A percentile compares a stretch with the other conserved stretches of the same genome.
Conservation (phyloP, 1,140 invertebrate species). For the Asbolus verrucosus region DNA sequence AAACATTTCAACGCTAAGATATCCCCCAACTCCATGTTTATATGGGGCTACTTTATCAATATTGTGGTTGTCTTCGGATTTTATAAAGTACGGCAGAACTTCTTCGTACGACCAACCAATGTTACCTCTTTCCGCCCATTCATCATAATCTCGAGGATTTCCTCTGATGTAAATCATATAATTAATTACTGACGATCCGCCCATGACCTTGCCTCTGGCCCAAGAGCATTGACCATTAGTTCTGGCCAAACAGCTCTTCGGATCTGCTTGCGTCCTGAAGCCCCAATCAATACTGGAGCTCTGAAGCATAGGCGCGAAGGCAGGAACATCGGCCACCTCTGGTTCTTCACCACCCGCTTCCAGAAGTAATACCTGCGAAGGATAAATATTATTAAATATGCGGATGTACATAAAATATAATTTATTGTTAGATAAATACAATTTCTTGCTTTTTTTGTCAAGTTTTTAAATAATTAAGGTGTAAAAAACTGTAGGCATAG, state of each 20-base stretch:
- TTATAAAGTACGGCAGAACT: constrained; percentile 69
- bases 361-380: constrained; percentile 74
- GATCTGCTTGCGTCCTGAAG: constrained; percentile 70
- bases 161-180: constrained; percentile 71
- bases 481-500: too few relatives aligned
- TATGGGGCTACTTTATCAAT: constrained; percentile 64
- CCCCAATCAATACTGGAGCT: constrained; percentile 72
- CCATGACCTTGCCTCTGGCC: constrained; percentile 68
- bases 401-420: too few relatives aligned
- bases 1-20: constrained; percentile 73
- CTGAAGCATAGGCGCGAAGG: constrained; percentile 71
- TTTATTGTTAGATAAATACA: too few relatives aligned
- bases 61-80: constrained; percentile 69
- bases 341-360: constrained; percentile 85
- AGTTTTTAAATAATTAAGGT: too few relatives aligned
- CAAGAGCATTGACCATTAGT: constrained; percentile 65
- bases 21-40: constrained; percentile 71
- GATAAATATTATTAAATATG: background rate
- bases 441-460: too few relatives aligned
- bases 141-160: constrained; percentile 68
- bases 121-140: constrained; percentile 67
- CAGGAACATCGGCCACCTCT: constrained; percentile 75
- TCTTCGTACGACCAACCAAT: constrained; percentile 68
- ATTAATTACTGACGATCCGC: constrained; percentile 69
- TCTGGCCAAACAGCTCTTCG: constrained; percentile 66